Evolutionary conservation across 2,888 invertebrate species (phyloP), one percentile per base, ranked within the genome.

Genomic region (Drosophila gaucha): DNA sequence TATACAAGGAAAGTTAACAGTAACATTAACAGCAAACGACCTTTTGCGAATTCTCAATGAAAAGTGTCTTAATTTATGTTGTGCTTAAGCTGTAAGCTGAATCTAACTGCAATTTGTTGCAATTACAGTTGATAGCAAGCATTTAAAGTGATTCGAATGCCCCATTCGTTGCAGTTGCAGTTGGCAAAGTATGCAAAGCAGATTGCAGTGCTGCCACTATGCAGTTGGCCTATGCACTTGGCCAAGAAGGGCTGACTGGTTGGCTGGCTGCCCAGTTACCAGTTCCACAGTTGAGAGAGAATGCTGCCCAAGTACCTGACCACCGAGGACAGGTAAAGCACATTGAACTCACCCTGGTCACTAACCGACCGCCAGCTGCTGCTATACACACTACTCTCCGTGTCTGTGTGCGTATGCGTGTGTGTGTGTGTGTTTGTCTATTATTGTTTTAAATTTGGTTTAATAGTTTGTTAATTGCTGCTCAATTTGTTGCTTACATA

Each of bases 331-430:
- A 83, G 77, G 68, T 77, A 87, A 85, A 83, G 86, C 88, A 78
- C 86, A 87, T 83, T 87, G 86, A 87, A 87, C 86, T 64, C 80
- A 64, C 43, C 67, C 66, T 59, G 64, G 70, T 62, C 70, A 70
- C 58, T 74, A 69, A 74, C 68, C 73, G 68, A 31, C 22, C n/a
- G 22, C 31, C 3, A 6, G 41, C 41, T 41, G 41, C 39, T 4
- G 44, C 18, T 18, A 31, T 20, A 5, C 5, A 24, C 24, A 18
- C 18, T n/a, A n/a, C n/a, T n/a, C n/a, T n/a, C n/a, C n/a, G 9
- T 33, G 6, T 63, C 28, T 60, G 60, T 41, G 9, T 39, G 8
- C 10, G 8, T 12, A 6, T 46, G 10, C 49, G 18, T 38, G 10
- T 14, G 9, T 18, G 8, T 22, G 31, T 52, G 24, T 33, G 6